A percentile compares a stretch with the other conserved stretches of the same genome.
Evolutionary conservation across 2,888 invertebrate species (phyloP).

Genomic region (Achlya flavicornis): DNA sequence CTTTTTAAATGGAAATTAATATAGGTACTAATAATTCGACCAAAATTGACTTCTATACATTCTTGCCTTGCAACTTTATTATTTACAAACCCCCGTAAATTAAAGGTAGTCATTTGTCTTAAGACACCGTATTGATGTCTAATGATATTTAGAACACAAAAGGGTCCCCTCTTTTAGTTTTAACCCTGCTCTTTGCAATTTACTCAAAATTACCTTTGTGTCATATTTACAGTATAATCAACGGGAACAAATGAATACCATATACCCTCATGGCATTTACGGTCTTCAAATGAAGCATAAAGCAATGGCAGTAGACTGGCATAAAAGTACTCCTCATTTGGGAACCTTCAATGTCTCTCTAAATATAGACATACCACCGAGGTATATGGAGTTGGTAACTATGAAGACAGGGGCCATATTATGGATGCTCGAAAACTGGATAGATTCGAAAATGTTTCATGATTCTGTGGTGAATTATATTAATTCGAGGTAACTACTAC

Average conservation of each 20-base stretch:
- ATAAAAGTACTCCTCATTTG: slow-evolving; percentile 60
- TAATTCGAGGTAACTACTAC: slow-evolving; percentile 51
- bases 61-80: too few species aligned
- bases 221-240: slow-evolving; percentile 55
- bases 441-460: slow-evolving; percentile 64
- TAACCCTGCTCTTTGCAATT: background rate
- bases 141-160: background rate
- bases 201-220: background rate
- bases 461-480: slow-evolving; percentile 67
- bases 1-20: too few species aligned
- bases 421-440: slow-evolving; percentile 79
- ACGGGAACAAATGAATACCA: slow-evolving; percentile 35
- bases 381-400: slow-evolving; percentile 64
- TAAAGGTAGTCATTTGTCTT: too few species aligned
- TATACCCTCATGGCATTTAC: slow-evolving; percentile 51
- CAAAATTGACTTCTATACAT: too few species aligned
- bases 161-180: background rate
- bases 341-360: slow-evolving; percentile 61
- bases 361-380: slow-evolving; percentile 62
- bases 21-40: too few species aligned
- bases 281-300: slow-evolving; percentile 66
- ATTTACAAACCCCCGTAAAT: too few species aligned
- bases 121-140: too few species aligned
- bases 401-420: slow-evolving; percentile 74
- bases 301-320: slow-evolving; percentile 71